Evolutionary conservation across 1,140 invertebrate genomes (phyloP).

Genomic region (Solenopsis fugax): DNA sequence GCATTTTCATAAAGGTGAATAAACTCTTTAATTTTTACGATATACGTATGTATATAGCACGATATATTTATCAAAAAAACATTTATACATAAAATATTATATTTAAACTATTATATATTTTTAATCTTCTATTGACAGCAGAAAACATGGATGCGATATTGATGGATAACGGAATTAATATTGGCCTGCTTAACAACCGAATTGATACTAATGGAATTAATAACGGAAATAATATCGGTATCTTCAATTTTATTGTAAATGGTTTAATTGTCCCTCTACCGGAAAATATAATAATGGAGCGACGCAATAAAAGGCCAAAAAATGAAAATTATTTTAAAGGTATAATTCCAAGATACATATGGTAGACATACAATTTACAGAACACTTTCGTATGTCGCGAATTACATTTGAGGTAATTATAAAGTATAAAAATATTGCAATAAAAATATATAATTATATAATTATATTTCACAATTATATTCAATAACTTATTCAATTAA

Average conservation of each 20-base stretch:
- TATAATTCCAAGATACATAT: neutral
- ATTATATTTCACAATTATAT: constrained; percentile 4
- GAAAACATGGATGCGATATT: neutral
- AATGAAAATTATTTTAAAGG: constrained; percentile 22
- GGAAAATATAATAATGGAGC: neutral
- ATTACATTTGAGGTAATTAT: constrained; percentile 1
- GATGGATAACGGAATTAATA: neutral
- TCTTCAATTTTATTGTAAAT: neutral
- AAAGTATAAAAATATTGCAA: neutral
- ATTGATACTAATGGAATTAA: neutral
- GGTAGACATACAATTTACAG: neutral
- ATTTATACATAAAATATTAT: no score
- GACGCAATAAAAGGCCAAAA: neutral
- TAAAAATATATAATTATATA: neutral
- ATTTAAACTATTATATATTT: no score
- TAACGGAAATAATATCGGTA: neutral
- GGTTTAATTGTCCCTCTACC: neutral
- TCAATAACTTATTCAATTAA: neutral
- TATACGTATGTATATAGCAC: no score
- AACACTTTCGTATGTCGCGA: constrained; percentile 34
- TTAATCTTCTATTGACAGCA: no score
- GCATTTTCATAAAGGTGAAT: no score
- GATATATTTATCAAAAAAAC: no score
- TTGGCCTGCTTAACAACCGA: neutral
- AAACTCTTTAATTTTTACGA: no score